Evolutionary conservation across 2,797 vertebrate genomes (phyloP), one percentile per base, ranked within the genome.

Genomic region (Oreortyx pictus): DNA sequence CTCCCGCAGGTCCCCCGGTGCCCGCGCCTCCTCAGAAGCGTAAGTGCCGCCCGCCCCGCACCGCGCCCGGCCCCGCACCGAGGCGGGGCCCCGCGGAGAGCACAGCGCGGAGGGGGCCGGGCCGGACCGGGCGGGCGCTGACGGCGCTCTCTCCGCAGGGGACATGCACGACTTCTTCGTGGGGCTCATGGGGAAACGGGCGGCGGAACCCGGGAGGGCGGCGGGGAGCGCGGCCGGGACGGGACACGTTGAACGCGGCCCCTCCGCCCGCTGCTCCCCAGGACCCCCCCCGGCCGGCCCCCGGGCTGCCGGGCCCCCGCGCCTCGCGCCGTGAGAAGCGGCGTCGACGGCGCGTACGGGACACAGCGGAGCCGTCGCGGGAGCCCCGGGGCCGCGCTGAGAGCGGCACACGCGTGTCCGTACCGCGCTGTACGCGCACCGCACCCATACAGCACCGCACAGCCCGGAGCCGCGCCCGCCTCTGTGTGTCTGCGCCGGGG

Each of bases 91-190:
- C 39, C 41, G 70, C 82, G 47, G 54, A 37, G 84, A 35, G 33
- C 57, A 35, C 57, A 16, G 25, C 49, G 49, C 49, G 49, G 49
- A 50, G 49, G 57, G 57, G 33, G 57, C 57, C n/a, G 57, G 33
- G n/a, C 56, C 56, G 5, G 19, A 44, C 49, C 27, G 3, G 4
- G 24, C 35, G 57, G 33, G 66, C 46, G 49, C 59, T 86, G 89
- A 94, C 54, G 25, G 56, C 54, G 11, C 22, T 82, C 47, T 71
- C 71, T 80, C 95, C 93, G 43, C 92, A 99, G 99, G 99, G 82
- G 98, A 99, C 90, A 99, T 99, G 98, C 98, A 99, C 79, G 99
- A 99, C 91, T 98, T 99, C 92, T 99, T 99, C 96, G 99, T 99
- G 95, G 99, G 99, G 83, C 98, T 99, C 22, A 99, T 99, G 99